Evolutionary conservation across 2,888 invertebrate species (phyloP), one percentile per base, ranked within the genome.

Genomic region (Agrenia bidenticulata): DNA sequence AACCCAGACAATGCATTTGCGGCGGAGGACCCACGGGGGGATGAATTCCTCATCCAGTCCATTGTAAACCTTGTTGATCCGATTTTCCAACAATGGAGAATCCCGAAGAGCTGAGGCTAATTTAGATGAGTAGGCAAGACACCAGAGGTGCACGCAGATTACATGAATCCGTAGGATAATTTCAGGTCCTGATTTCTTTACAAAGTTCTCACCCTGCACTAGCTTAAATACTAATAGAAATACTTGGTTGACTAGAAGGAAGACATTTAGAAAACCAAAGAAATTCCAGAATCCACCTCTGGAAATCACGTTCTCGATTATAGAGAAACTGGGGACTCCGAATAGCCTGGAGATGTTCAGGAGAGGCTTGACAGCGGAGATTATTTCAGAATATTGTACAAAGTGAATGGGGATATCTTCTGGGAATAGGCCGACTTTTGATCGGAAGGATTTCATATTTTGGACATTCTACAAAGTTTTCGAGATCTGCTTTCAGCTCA

Each of bases 381-480:
- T 69, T 11, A 73, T 66, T 65, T 75, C 75, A 7, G 75, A 73
- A 27, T 71, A 67, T 45, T 73, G 72, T 23, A 72, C 63, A 57
- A 70, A 72, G 24, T 72, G 70, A 19, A 75, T 66, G 2, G 75
- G 73, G 27, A 73, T 68, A 37, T 75, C 75, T 65, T 73, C 75
- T 2, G 55, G 66, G 17, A 70, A 70, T 24, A 64, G 62, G 15
- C 67, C 64, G 49, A 73, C 41, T 63, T 67, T 70, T n/a, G 63
- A 53, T 50, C 64, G 61, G 2, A 57, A 58, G 19, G 57, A 50
- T 41, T 67, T 64, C 69, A 70, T 70, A 50, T 53, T 64, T 50
- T 19, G 45, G 32, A 32, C 32, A 32, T 32, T 32, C 32, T 32
- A 11, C 5, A 32, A 32, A 32, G n/a, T n/a, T 32, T 32, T 7